A percentile compares a stretch with the other conserved stretches of the same genome.
phyloP scores from a whole-genome alignment of 2,113 vertebrate genomes.

The Laterallus jamaicensis region DNA sequence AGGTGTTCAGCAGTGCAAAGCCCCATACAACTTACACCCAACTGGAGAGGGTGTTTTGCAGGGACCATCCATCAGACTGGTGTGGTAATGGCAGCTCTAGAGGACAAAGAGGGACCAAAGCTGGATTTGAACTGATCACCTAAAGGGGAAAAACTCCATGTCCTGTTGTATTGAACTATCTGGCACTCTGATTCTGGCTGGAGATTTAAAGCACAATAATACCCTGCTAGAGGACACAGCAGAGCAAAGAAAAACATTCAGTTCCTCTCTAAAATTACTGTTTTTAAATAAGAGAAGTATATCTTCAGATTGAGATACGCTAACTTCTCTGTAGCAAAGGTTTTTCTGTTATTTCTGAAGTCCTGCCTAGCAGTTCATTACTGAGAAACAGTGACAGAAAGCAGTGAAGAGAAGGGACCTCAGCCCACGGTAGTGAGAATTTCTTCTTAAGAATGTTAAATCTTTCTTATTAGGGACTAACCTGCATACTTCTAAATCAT shows the following conservation, averaged over 20 bases:
- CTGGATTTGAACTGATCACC: background rate
- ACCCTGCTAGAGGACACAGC: background rate
- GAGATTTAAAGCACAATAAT: background rate
- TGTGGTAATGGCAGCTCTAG: background rate
- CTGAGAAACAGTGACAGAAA: background rate
- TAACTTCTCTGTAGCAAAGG: background rate
- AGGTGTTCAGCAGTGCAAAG: background rate
- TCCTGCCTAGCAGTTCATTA: background rate
- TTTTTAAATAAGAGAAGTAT: background rate
- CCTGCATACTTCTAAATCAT: constrained; percentile 90
- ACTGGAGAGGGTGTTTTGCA: background rate
- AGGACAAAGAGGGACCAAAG: background rate
- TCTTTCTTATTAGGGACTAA: constrained; percentile 76
- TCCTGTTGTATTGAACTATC: background rate
- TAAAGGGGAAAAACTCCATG: constrained; percentile 3
- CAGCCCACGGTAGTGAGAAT: background rate
- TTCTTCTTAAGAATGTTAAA: background rate
- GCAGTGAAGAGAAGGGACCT: background rate
- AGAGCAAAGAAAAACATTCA: background rate
- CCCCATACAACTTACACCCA: background rate
- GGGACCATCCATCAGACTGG: background rate
- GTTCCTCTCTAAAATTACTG: background rate
- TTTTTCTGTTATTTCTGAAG: background rate
- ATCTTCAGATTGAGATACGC: background rate
- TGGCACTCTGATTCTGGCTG: background rate